These are phyloP conservation scores for Brienomyrus longianalis DNA, from an alignment of 2,113 vertebrate genomes.

Conservation along the genomic window DNA sequence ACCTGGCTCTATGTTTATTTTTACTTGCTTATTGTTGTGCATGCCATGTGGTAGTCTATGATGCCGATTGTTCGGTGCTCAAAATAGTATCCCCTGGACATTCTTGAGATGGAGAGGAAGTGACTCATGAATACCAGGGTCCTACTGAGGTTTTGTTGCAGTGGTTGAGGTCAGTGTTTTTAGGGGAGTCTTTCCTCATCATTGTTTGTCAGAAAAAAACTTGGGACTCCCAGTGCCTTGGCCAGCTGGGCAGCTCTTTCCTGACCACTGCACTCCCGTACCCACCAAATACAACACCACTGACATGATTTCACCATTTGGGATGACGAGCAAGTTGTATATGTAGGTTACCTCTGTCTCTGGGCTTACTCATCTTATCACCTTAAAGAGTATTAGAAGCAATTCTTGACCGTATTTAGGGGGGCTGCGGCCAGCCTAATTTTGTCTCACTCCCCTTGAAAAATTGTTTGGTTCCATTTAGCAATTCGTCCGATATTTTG, in stretches of 20 bases:
- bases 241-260: neutral
- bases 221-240: neutral
- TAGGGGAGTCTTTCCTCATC: slow-evolving; percentile 6
- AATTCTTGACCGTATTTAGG: neutral
- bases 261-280: neutral
- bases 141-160: slow-evolving; percentile 30
- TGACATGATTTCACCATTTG: neutral
- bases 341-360: neutral
- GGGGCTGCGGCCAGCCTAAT: neutral
- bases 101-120: slow-evolving; percentile 43
- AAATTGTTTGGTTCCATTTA: neutral
- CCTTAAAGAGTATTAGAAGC: neutral
- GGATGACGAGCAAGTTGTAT: neutral
- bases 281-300: neutral
- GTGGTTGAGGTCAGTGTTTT: slow-evolving; percentile 15
- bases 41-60: slow-evolving; percentile 39
- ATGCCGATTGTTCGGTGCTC: slow-evolving; percentile 34
- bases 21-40: slow-evolving; percentile 46
- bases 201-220: slow-evolving; percentile 10
- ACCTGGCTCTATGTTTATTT: slow-evolving; percentile 36
- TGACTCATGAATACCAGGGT: slow-evolving; percentile 40
- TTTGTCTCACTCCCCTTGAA: neutral
- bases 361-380: neutral
- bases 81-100: slow-evolving; percentile 32
- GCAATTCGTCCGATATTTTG: neutral